Evolutionary conservation across 2,113 vertebrate species (phyloP).

Genomic region (Promerops cafer): DNA sequence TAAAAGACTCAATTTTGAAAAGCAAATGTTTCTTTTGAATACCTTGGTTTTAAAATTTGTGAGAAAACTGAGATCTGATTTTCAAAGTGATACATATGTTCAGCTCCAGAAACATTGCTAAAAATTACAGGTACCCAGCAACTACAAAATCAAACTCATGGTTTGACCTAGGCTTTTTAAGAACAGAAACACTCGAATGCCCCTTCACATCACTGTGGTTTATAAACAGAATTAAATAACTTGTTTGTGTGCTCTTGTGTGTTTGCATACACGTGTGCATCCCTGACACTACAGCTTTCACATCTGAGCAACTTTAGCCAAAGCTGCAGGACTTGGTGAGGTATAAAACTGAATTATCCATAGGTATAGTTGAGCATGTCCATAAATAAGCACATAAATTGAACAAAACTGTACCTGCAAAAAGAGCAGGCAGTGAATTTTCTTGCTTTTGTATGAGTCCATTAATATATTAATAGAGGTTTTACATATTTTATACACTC

Average conservation of each 20-base stretch:
- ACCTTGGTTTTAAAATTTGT: not conserved
- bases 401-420: not conserved
- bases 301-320: not conserved
- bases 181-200: not conserved
- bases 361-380: not conserved
- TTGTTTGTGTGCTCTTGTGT: not conserved
- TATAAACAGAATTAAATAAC: not conserved
- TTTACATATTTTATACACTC: constrained; percentile 7
- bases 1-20: not conserved
- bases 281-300: not conserved
- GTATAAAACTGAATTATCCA: constrained; percentile 3
- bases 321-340: not conserved
- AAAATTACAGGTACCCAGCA: not conserved
- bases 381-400: not conserved
- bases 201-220: not conserved
- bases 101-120: not conserved
- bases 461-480: constrained; percentile 11
- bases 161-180: not conserved
- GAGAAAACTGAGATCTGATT: not conserved
- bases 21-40: not conserved
- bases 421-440: not conserved
- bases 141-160: not conserved
- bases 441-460: constrained; percentile 4
- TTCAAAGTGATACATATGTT: not conserved
- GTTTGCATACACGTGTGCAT: not conserved